A percentile compares a stretch with the other conserved stretches of the same genome.
phyloP scores from a whole-genome alignment of 2,888 invertebrate species.

The Cepaea hortensis region DNA sequence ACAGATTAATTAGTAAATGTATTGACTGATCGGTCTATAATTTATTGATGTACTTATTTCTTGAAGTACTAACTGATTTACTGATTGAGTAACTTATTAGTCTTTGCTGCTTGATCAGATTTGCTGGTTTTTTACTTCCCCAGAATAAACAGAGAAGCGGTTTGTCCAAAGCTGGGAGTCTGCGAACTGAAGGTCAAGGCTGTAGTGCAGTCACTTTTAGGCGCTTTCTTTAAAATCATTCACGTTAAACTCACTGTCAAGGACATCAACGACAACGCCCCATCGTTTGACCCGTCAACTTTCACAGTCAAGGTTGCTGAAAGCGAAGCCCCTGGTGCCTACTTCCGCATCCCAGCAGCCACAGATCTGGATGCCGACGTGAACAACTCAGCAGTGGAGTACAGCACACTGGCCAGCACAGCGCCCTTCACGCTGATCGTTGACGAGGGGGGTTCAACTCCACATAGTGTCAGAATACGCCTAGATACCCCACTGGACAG shows the following conservation, averaged over 20 bases:
- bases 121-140: neutral
- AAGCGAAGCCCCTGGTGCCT: slow-evolving; percentile 23
- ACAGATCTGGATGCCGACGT: slow-evolving; percentile 60
- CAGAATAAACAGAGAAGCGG: slow-evolving; percentile 53
- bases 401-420: slow-evolving; percentile 53
- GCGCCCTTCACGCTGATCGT: slow-evolving; percentile 80
- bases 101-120: neutral
- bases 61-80: too few relatives aligned
- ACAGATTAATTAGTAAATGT: too few relatives aligned
- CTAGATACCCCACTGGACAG: slow-evolving; percentile 56
- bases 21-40: neutral
- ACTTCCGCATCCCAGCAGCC: slow-evolving; percentile 53
- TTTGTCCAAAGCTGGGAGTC: slow-evolving; percentile 47
- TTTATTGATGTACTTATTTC: neutral
- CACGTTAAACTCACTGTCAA: slow-evolving; percentile 54
- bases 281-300: slow-evolving; percentile 53
- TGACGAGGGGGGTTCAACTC: slow-evolving; percentile 51
- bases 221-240: slow-evolving; percentile 80
- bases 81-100: neutral
- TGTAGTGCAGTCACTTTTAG: slow-evolving; percentile 55
- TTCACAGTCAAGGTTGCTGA: slow-evolving; percentile 42
- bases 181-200: slow-evolving; percentile 56
- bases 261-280: slow-evolving; percentile 66
- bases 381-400: slow-evolving; percentile 61
- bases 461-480: slow-evolving; percentile 59